phyloP scores from a whole-genome alignment of 2,888 invertebrate genomes.

The Timandra comae region DNA sequence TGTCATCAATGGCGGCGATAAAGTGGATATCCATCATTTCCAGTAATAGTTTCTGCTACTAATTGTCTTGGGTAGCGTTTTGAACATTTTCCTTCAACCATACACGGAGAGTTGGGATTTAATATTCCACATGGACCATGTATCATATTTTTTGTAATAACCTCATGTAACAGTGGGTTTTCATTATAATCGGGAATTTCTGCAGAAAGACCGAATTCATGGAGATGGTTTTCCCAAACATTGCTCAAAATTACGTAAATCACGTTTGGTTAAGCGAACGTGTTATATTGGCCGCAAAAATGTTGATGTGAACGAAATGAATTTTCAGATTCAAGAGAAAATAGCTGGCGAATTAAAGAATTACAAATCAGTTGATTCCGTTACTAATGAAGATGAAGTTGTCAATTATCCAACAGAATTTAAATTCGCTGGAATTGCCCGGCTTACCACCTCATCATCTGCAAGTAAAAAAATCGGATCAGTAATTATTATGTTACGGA shows the following conservation, averaged over 20 bases:
- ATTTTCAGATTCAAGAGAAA: constrained; percentile 23
- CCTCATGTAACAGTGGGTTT: background rate
- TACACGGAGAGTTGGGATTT: background rate
- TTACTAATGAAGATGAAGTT: constrained; percentile 28
- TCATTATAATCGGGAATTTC: background rate
- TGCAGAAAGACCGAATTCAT: no score
- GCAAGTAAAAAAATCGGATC: constrained; percentile 19
- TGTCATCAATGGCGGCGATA: background rate
- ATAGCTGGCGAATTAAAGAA: constrained; percentile 23
- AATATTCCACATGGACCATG: background rate
- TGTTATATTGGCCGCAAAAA: no score
- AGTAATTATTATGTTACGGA: constrained; percentile 21
- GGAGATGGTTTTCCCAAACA: no score
- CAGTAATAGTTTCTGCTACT: background rate
- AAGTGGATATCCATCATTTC: background rate
- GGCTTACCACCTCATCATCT: constrained; percentile 31
- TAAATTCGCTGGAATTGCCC: constrained; percentile 29
- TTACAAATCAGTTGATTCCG: constrained; percentile 31
- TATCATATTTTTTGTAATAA: background rate
- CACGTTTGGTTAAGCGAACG: no score
- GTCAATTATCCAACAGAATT: constrained; percentile 33
- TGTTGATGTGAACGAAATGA: constrained; percentile 19
- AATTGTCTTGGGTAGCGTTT: background rate
- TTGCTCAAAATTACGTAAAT: no score
- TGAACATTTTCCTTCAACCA: background rate